phyloP scores from a whole-genome alignment of 2,797 vertebrate genomes.

The Gallirallus australis region DNA sequence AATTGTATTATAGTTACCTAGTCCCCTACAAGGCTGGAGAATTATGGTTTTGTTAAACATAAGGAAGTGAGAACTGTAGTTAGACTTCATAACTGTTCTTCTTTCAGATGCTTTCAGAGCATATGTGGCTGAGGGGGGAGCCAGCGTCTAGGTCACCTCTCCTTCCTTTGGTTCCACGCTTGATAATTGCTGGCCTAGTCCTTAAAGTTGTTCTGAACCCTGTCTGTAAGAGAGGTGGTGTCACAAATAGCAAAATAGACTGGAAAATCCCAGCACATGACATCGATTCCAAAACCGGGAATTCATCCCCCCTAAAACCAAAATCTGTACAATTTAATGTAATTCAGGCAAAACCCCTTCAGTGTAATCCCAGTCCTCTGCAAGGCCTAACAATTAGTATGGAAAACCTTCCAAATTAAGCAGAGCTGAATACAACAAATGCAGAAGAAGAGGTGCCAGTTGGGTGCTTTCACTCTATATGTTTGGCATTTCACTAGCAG shows the following conservation, averaged over 20 bases:
- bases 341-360: neutral
- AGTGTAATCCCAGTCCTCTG: neutral
- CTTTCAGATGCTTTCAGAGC: neutral
- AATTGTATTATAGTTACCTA: neutral
- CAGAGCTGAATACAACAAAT: neutral
- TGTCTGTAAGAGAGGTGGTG: neutral
- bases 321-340: neutral
- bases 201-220: neutral
- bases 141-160: neutral
- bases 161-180: neutral
- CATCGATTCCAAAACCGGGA: neutral
- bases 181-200: neutral
- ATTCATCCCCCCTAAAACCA: neutral
- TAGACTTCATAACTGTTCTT: neutral
- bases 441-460: rapidly evolving
- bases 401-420: neutral
- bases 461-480: neutral
- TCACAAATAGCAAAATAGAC: neutral
- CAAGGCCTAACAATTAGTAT: neutral
- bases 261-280: neutral
- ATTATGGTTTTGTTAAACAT: neutral
- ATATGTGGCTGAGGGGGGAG: neutral
- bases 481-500: neutral
- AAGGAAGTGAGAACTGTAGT: neutral
- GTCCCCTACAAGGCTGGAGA: neutral